These are phyloP conservation scores for Herpetotheres cachinnans DNA, from an alignment of 2,113 vertebrate species.

Conservation along the genomic window DNA sequence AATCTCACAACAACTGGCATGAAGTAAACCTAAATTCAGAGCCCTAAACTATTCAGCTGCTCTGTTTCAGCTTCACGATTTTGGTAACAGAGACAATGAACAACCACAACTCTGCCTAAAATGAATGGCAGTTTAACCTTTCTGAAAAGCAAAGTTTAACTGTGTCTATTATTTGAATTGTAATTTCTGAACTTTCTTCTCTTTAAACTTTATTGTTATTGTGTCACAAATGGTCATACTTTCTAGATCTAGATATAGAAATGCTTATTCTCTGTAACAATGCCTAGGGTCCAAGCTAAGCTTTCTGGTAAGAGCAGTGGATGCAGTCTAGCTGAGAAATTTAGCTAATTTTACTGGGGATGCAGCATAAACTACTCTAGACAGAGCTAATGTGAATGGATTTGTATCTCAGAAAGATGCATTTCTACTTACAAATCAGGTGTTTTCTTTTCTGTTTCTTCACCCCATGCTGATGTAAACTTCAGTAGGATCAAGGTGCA, in stretches of 20 bases:
- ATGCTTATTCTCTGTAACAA: neutral
- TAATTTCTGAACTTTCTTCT: neutral
- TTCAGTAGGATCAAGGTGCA: neutral
- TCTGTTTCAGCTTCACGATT: neutral
- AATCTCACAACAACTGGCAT: neutral
- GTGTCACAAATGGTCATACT: neutral
- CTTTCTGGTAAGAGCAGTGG: neutral
- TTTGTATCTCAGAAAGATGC: neutral
- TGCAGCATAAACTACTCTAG: neutral
- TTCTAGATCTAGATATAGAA: neutral
- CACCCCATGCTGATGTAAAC: neutral
- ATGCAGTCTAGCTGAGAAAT: neutral
- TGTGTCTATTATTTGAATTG: neutral
- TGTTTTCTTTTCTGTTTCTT: neutral
- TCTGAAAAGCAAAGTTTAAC: neutral
- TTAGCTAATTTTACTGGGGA: neutral
- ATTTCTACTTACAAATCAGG: neutral
- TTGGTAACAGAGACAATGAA: neutral
- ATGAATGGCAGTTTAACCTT: neutral
- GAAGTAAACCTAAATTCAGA: neutral
- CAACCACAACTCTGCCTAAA: neutral
- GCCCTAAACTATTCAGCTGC: neutral
- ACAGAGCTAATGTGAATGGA: fast-evolving
- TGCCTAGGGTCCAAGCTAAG: neutral
- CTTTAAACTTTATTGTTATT: neutral